A percentile compares a stretch with the other conserved stretches of the same genome.
Evolutionary conservation across 2,113 vertebrate species (phyloP).

Genomic region (Sciurus niger): DNA sequence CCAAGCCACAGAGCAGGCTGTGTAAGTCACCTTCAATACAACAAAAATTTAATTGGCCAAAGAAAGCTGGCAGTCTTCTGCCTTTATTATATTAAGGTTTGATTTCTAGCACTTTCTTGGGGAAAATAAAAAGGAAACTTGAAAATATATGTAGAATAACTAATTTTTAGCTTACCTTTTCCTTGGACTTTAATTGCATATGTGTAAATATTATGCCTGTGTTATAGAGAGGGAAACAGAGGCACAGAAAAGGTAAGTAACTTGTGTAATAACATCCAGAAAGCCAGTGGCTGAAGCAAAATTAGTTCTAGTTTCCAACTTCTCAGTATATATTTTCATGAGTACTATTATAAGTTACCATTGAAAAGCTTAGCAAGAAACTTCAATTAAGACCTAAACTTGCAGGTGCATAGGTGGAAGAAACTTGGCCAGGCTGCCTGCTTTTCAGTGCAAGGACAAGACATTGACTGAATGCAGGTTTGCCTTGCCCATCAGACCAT

Average conservation of each 20-base stretch:
- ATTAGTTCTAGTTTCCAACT: not conserved
- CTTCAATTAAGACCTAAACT: conserved; percentile 35
- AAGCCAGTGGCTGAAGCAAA: not conserved
- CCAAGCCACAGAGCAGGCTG: not conserved
- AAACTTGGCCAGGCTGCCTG: not conserved
- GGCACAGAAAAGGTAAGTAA: not conserved
- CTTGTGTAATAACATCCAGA: not conserved
- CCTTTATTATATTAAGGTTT: conserved; percentile 28
- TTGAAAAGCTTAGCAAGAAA: conserved; percentile 49
- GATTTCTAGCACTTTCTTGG: not conserved
- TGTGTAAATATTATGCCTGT: not conserved
- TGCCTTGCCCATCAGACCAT: conserved; percentile 59
- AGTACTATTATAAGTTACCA: conserved; percentile 20
- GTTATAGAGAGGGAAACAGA: conserved; percentile 1
- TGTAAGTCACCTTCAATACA: not conserved
- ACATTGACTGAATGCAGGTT: conserved; percentile 36
- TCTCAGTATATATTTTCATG: not conserved
- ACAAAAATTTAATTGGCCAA: not conserved
- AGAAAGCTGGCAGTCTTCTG: not conserved
- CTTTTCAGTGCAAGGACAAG: conserved; percentile 24
- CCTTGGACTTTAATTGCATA: not conserved
- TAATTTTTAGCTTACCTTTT: not conserved
- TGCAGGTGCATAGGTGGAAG: conserved; percentile 55
- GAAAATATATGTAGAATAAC: not conserved
- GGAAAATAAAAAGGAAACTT: conserved; percentile 31